Base-by-base conservation (phyloP, 2,888 invertebrate species). In the Boloria euphrosyne region DNA sequence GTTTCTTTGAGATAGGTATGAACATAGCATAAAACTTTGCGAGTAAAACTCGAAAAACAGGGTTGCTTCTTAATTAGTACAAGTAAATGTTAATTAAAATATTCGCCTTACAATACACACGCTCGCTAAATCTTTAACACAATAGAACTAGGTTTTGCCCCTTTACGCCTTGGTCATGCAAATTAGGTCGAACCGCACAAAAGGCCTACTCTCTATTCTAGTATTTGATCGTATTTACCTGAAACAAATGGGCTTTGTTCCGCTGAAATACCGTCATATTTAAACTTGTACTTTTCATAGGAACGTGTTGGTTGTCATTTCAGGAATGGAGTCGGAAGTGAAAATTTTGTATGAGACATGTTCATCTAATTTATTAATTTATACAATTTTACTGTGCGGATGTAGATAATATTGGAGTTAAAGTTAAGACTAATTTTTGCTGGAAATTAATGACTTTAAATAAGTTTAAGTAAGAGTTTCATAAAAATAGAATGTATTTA, bases 201-300 rank as follows among this genome's bases (percentile, higher is more conserved):
- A 69, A 70, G 66, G 65, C 67, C 62, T 62, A 58, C 38, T 54
- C 61, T 53, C 65, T 60, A 65, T 65, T 53, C 65, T 60, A 58
- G 62, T 70, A 68, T 69, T 69, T 65, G 65, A 70, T 60, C 59
- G 69, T 62, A 67, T 67, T 70, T 65, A 65, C 58, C 62, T 67
- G 67, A 62, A 70, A 61, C 62, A 50, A 66, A 62, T 49, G 46
- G 50, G 27, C 62, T 68, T 68, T 66, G 66, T 66, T 66, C 17
- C 52, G 38, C 46, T 59, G 59, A 47, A 49, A 66, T 31, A 38
- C 31, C 31, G 53, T 46, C 46, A 60, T 65, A 55, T 64, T 57
- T 62, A 52, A 58, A 68, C 27, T 52, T 51, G 52, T 61, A 57
- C 55, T 50, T 65, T 68, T 53, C 13, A 38, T 38, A 7, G 7